A percentile compares a stretch with the other conserved stretches of the same genome.
Evolutionary conservation across 2,888 invertebrate species (phyloP).

Genomic region (Cephus rjabovi): DNA sequence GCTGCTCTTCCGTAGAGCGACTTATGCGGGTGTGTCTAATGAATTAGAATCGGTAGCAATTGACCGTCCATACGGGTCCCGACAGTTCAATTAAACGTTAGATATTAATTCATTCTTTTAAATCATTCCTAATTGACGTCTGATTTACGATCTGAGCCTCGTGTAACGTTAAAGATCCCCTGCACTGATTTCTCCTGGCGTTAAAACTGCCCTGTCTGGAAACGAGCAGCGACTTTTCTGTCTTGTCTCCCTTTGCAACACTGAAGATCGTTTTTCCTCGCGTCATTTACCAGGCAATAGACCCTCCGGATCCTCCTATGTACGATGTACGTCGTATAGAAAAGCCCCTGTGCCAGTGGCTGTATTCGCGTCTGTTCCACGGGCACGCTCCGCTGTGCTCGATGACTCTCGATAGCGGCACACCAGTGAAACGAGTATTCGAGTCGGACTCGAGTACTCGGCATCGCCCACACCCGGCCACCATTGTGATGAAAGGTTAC

Average conservation of each 20-base stretch:
- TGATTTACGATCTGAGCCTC: not conserved
- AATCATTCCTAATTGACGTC: not conserved
- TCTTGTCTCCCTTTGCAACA: not conserved
- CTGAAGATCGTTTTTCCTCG: not conserved
- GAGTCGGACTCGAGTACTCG: conserved; percentile 8
- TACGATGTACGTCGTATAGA: not conserved
- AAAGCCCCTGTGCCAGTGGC: not conserved
- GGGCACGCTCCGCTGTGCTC: conserved; percentile 12
- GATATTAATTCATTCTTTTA: not conserved
- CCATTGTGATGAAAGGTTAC: conserved; percentile 42
- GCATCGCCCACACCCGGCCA: conserved; percentile 25
- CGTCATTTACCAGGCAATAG: not conserved
- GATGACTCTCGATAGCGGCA: conserved; percentile 11
- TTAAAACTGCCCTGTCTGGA: not conserved
- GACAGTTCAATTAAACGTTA: not conserved
- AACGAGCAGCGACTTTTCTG: not conserved
- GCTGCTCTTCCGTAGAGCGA: conserved; percentile 31
- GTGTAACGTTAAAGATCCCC: not conserved
- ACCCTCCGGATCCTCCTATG: not conserved
- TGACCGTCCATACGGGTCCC: conserved; percentile 4
- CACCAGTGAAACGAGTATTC: conserved; percentile 8
- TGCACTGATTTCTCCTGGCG: not conserved
- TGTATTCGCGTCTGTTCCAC: not conserved
- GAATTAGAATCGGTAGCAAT: conserved; percentile 29
- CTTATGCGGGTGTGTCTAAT: conserved; percentile 43